Conservation (phyloP, 2,888 invertebrate species). For the Pollenia griseotomentosa region DNA sequence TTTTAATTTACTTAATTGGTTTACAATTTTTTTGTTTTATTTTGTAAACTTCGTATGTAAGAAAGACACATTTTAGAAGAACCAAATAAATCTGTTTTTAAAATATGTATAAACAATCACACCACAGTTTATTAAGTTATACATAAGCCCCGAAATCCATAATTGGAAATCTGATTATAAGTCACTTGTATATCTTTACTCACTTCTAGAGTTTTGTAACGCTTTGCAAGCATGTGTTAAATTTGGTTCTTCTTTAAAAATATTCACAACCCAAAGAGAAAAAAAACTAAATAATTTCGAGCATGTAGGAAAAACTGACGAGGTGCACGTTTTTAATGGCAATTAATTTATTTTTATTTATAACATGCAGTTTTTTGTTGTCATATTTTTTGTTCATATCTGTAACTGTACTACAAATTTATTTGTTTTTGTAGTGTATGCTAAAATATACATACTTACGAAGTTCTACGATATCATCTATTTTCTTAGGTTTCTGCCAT, state of each 20-base stretch:
- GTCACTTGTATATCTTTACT: not conserved
- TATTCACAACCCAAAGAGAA: no score
- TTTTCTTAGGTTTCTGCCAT: not conserved
- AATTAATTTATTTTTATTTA: constrained; percentile 25
- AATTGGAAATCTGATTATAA: no score
- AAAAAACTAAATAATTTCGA: not conserved
- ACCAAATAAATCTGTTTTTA: no score
- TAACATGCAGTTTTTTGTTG: constrained; percentile 19
- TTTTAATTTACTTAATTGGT: no score
- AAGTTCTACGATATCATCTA: not conserved
- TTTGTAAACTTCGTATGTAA: no score
- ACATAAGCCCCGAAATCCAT: no score
- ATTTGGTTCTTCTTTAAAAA: no score
- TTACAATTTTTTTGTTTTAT: no score
- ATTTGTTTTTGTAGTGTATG: constrained; percentile 16
- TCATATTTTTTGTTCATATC: constrained; percentile 55
- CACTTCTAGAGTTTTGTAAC: not conserved
- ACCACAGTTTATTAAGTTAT: no score
- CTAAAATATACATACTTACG: constrained; percentile 9
- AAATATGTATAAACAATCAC: no score
- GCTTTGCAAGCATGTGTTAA: not conserved
- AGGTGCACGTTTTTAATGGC: constrained; percentile 43
- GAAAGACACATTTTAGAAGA: no score
- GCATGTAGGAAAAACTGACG: not conserved
- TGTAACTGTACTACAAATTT: constrained; percentile 38